Conservation (phyloP, 2,113 vertebrate species). For the Vulpes vulpes region DNA sequence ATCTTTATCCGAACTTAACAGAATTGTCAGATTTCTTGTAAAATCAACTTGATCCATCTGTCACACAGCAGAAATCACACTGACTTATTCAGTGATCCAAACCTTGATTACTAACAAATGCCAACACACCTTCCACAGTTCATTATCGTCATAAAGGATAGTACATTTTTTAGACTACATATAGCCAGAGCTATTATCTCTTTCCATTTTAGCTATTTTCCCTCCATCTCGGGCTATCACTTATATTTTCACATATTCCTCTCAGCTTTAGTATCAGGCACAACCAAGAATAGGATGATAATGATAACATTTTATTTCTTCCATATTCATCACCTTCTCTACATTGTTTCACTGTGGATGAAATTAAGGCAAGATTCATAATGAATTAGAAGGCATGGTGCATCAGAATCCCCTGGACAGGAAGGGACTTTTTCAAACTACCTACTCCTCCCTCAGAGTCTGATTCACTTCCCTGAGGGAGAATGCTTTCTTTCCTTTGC, state of each 20-base stretch:
- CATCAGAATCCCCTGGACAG: not conserved
- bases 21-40: not conserved
- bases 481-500: not conserved
- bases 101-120: not conserved
- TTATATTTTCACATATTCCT: not conserved
- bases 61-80: not conserved
- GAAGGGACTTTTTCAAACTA: not conserved
- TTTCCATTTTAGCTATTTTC: not conserved
- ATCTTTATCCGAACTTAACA: not conserved
- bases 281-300: not conserved
- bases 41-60: not conserved
- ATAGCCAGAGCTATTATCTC: not conserved
- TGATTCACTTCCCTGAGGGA: not conserved
- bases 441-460: not conserved
- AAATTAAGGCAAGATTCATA: not conserved
- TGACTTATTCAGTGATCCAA: not conserved
- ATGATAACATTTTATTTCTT: not conserved
- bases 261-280: not conserved
- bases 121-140: not conserved
- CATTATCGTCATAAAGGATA: not conserved
- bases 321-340: not conserved
- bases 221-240: not conserved
- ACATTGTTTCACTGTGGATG: not conserved
- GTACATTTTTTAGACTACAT: not conserved
- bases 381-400: not conserved